Base-by-base conservation (phyloP, 2,797 vertebrate species). In the Adrianichthys oophorus region DNA sequence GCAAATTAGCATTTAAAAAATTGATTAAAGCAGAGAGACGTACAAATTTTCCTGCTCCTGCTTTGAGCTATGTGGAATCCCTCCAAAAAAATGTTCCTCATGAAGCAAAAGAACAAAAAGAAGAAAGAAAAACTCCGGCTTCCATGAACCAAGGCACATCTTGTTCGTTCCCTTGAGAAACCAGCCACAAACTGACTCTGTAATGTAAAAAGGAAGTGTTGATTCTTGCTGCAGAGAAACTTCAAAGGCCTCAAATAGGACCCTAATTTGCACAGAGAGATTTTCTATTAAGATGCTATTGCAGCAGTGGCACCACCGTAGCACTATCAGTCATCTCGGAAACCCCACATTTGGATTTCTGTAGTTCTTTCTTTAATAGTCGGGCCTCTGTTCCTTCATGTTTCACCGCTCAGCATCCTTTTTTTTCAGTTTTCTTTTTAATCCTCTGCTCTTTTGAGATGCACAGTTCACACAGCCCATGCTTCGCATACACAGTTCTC, bases 231-330 rank as follows among this genome's bases (percentile, higher is more conserved):
- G 69, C 74, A 44, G 79, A 74, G 52, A 57, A 67, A 87, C 90
- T 90, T 92, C 91, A 93, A 93, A 93, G 85, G 40, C 53, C 67
- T 70, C 71, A 85, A 87, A 87, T 82, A 82, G 85, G 84, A 82
- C 41, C 56, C 71, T 85, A 76, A 89, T 89, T 89, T 86, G 69
- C 78, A 83, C 70, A 44, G 43, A 68, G 55, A 89, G 85, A 91
- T 91, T 87, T 90, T 90, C 58, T 84, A 81, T 91, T 88, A 77
- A 90, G 87, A 92, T 92, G 84, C 70, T 80, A 32, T 74, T 78
- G 69, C 79, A 75, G 67, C 64, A 40, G 64, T 73, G 83, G 82
- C 82, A 87, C 84, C 80, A 74, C 72, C 24, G 66, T 52, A 68
- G 65, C 62, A 40, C 65, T 55, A 72, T 79, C 79, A 56, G 40